Percentiles rank a stretch among this genome's conserved stretches.
Evolutionary conservation across 2,888 invertebrate genomes (phyloP).

Genomic region (Nomada hirtipes): DNA sequence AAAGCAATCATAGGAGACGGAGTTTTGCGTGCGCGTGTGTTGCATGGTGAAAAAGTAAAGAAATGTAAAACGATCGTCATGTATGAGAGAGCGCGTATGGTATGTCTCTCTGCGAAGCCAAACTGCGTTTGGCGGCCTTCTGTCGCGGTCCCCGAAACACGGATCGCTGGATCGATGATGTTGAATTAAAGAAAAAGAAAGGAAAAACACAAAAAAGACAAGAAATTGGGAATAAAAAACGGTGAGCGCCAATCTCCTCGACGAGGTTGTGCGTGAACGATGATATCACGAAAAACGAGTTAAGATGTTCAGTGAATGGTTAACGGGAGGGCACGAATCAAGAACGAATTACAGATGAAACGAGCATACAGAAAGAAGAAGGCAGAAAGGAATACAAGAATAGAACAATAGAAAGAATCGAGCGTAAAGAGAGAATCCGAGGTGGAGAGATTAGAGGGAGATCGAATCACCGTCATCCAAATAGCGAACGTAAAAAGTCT

Average conservation of each 20-base stretch:
- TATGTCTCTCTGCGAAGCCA: slow-evolving; percentile 59
- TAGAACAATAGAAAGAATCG: slow-evolving; percentile 15
- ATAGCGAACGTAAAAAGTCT: slow-evolving; percentile 73
- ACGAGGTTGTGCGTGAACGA: too few species aligned
- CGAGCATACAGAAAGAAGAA: slow-evolving; percentile 9
- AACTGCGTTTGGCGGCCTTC: slow-evolving; percentile 36
- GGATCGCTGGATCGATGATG: slow-evolving; percentile 48
- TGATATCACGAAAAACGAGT: slow-evolving; percentile 19
- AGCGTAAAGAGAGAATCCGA: slow-evolving; percentile 32
- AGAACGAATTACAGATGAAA: slow-evolving; percentile 11
- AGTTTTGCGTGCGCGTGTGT: slow-evolving; percentile 40
- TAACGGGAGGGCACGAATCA: too few species aligned
- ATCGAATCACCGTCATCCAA: slow-evolving; percentile 74
- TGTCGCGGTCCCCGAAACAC: slow-evolving; percentile 17
- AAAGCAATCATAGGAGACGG: slow-evolving; percentile 49
- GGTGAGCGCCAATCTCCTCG: background rate
- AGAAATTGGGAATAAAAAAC: background rate
- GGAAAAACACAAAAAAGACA: background rate
- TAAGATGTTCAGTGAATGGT: too few species aligned
- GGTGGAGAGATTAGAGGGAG: slow-evolving; percentile 48
- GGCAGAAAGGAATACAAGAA: background rate
- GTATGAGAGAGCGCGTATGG: slow-evolving; percentile 56
- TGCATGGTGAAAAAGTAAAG: slow-evolving; percentile 14
- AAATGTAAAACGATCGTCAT: background rate
- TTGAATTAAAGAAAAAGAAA: slow-evolving; percentile 31